Evolutionary conservation across 92 coral and sea anemone species (phyloP), one percentile per base, ranked within the genome.

Genomic region (Diadumene lineata): DNA sequence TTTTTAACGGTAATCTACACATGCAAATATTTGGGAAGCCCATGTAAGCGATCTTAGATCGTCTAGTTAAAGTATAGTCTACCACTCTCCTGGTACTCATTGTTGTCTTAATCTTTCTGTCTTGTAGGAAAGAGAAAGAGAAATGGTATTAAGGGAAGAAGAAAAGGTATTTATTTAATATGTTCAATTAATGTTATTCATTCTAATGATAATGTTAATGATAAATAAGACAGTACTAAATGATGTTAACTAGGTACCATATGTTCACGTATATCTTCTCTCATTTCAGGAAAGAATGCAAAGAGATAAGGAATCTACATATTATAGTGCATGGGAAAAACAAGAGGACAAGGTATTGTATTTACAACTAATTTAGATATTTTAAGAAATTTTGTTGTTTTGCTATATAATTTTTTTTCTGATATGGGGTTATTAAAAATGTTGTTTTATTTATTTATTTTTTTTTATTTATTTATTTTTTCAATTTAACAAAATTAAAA

Each of bases 301-400:
- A 80, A 81, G 98, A 69, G 98, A 94, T 21, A 94, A 94, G 66
- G 98, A 94, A 69, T 80, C 94, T 17, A 75, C 72, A 8, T 91
- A 90, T 71, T 94, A 86, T 72, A 85, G 93, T 77, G 98, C 88
- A 68, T 94, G 99, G 99, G 99, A 92, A 72, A 89, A 96, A 68
- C 99, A 96, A 21, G 99, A 96, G 50, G 99, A 96, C 70, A 86
- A 79, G 69, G 98, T 93, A 53, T 44, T 7, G 72, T 38, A n/a
- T 50, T 11, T 38, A 13, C 48, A 4, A 4, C 48, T 38, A 6
- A 38, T 38, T 38, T 38, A n/a, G n/a, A n/a, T n/a, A 38, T 38
- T 38, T 38, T 38, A 38, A 38, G 13, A 38, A 6, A 38, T n/a
- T n/a, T 44, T 44, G 10, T 44, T 44, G 51, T 44, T 44, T 44